Evolutionary conservation across 1,140 invertebrate species (phyloP).

Genomic region (Drosophila murphyi): DNA sequence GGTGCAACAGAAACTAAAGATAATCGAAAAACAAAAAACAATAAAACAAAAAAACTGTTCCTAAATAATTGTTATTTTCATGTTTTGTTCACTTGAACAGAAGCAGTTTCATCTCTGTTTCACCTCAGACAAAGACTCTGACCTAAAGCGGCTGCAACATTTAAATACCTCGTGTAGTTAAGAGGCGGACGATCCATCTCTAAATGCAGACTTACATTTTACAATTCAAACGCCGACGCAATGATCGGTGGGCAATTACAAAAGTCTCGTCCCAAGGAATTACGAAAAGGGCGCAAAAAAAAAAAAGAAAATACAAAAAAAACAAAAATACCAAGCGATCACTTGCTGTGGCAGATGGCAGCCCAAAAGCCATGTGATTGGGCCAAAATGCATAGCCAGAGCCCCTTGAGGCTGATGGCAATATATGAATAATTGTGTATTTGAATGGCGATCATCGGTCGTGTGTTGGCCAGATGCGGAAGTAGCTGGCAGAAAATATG

Average conservation of each 20-base stretch:
- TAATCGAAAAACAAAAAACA: background rate
- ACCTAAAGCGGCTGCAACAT: background rate
- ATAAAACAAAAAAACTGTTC: background rate
- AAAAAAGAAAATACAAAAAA: too few relatives aligned
- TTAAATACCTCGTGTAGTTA: slow-evolving; percentile 1
- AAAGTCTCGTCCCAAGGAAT: slow-evolving; percentile 17
- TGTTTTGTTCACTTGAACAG: too few relatives aligned
- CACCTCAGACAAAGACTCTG: background rate
- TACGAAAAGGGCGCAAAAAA: slow-evolving; percentile 28
- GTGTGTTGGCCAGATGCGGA: slow-evolving; percentile 61
- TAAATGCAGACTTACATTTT: slow-evolving; percentile 5
- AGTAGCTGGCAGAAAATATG: slow-evolving; percentile 42
- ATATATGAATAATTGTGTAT: background rate
- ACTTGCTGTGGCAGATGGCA: slow-evolving; percentile 23
- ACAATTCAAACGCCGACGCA: slow-evolving; percentile 22
- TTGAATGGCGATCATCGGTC: slow-evolving; percentile 15
- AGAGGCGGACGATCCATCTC: slow-evolving; percentile 1
- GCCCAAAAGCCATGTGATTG: slow-evolving; percentile 39
- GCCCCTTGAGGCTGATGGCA: slow-evolving; percentile 30
- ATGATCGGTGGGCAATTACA: slow-evolving; percentile 36
- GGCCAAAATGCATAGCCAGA: slow-evolving; percentile 18
- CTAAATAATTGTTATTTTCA: too few relatives aligned
- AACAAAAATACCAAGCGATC: slow-evolving; percentile 28
- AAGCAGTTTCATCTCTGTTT: background rate
- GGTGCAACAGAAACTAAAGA: background rate